Conservation (phyloP, 1,140 invertebrate species). For the Drosophila varians region DNA sequence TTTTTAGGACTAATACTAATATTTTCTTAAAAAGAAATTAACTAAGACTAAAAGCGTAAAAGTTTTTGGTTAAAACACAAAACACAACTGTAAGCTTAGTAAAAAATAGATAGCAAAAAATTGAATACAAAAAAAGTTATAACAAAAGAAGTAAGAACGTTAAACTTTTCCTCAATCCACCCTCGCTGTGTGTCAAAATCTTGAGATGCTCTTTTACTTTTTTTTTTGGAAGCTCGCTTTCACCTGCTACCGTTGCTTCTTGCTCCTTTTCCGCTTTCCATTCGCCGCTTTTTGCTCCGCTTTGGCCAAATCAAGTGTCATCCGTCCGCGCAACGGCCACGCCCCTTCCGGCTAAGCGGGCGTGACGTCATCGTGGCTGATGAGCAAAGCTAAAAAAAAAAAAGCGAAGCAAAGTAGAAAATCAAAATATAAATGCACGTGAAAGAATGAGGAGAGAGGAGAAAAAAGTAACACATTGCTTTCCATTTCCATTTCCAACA, state of each 20-base stretch:
- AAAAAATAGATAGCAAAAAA: no score
- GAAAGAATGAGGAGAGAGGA: no score
- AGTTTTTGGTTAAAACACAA: no score
- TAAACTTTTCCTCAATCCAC: not conserved
- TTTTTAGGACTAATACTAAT: no score
- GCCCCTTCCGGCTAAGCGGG: conserved; percentile 25
- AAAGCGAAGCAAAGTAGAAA: not conserved
- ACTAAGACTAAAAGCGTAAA: no score
- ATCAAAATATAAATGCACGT: conserved; percentile 34
- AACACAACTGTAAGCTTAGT: no score
- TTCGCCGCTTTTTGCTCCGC: not conserved
- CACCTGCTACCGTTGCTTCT: conserved; percentile 7
- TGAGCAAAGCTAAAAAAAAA: conserved; percentile 10
- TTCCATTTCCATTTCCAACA: conserved; percentile 79
- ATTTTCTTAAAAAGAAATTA: no score
- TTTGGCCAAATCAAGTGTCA: conserved; percentile 53
- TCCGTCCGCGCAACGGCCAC: conserved; percentile 41
- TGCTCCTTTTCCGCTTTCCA: not conserved
- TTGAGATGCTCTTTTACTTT: conserved; percentile 24
- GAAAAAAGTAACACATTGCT: conserved; percentile 71
- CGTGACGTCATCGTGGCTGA: conserved; percentile 51
- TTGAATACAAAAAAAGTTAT: no score
- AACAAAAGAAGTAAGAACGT: no score
- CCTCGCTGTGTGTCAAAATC: conserved; percentile 33
- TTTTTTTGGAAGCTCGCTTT: conserved; percentile 26